These are phyloP conservation scores for Lomographa bimaculata DNA, from an alignment of 2,888 invertebrate species.

Conservation along the genomic window DNA sequence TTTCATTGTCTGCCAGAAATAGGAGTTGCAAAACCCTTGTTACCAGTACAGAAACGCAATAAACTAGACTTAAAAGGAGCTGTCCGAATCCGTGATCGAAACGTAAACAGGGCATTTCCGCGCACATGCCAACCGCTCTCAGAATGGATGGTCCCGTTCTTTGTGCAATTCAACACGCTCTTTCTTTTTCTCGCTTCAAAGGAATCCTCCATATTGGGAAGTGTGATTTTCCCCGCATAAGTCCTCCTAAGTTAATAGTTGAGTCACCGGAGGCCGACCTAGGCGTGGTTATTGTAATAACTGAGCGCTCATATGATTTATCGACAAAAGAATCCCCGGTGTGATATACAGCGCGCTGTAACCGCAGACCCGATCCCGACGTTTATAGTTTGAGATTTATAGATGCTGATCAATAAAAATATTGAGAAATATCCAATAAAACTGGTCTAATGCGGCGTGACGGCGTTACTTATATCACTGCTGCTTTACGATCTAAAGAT, in stretches of 20 bases:
- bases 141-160: slow-evolving; percentile 49
- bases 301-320: slow-evolving; percentile 63
- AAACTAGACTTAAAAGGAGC: slow-evolving; percentile 67
- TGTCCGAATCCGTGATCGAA: slow-evolving; percentile 64
- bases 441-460: slow-evolving; percentile 45
- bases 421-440: slow-evolving; percentile 59
- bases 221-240: slow-evolving; percentile 19
- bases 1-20: slow-evolving; percentile 61
- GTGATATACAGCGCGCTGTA: slow-evolving; percentile 55
- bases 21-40: slow-evolving; percentile 63
- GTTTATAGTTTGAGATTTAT: slow-evolving; percentile 63
- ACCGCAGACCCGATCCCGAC: slow-evolving; percentile 47
- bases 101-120: slow-evolving; percentile 72
- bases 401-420: slow-evolving; percentile 64
- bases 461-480: slow-evolving; percentile 42
- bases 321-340: slow-evolving; percentile 50
- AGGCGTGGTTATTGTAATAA: slow-evolving; percentile 56
- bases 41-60: slow-evolving; percentile 56
- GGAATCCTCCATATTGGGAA: slow-evolving; percentile 13
- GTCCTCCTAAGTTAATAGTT: slow-evolving; percentile 14
- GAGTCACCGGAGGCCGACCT: slow-evolving; percentile 25
- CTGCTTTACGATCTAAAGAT: slow-evolving; percentile 56
- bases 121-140: slow-evolving; percentile 58
- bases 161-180: slow-evolving; percentile 46
- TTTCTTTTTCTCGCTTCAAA: slow-evolving; percentile 32